phyloP scores from a whole-genome alignment of 2,888 invertebrate genomes.

The Mylabris sibirica region DNA sequence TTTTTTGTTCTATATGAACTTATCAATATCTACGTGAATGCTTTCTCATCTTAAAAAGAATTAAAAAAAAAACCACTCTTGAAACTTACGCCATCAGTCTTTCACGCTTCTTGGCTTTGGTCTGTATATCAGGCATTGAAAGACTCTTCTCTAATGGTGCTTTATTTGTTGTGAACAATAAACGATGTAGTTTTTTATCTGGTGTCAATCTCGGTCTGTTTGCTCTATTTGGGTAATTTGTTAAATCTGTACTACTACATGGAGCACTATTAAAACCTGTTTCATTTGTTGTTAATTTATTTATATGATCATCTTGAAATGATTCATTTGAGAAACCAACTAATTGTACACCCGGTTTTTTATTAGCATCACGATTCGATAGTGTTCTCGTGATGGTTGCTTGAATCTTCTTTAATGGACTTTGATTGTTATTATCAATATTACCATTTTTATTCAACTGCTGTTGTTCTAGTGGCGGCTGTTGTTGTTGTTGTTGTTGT shows the following conservation, averaged over 20 bases:
- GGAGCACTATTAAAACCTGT: conserved; percentile 49
- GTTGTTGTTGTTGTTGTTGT: conserved; percentile 8
- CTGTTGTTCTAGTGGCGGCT: conserved; percentile 36
- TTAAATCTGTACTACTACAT: conserved; percentile 49
- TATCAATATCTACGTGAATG: neutral
- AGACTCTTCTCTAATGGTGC: conserved; percentile 79
- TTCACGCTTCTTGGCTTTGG: conserved; percentile 74
- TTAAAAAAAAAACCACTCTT: too few species aligned
- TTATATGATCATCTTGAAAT: conserved; percentile 50
- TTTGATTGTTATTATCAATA: conserved; percentile 51
- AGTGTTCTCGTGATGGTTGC: conserved; percentile 64
- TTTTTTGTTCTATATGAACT: too few species aligned
- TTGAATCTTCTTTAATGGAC: conserved; percentile 57
- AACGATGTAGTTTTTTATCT: conserved; percentile 61
- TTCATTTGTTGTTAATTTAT: conserved; percentile 44
- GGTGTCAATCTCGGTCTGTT: conserved; percentile 55
- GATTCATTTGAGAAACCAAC: conserved; percentile 58
- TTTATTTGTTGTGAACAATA: conserved; percentile 52
- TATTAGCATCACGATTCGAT: conserved; percentile 60
- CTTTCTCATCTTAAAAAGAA: neutral
- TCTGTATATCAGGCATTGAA: conserved; percentile 86
- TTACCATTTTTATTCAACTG: conserved; percentile 44
- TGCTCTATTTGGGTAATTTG: conserved; percentile 35
- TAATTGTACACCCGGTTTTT: conserved; percentile 53
- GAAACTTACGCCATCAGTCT: conserved; percentile 74